Conservation (phyloP, 2,113 vertebrate species). For the Esox niger region DNA sequence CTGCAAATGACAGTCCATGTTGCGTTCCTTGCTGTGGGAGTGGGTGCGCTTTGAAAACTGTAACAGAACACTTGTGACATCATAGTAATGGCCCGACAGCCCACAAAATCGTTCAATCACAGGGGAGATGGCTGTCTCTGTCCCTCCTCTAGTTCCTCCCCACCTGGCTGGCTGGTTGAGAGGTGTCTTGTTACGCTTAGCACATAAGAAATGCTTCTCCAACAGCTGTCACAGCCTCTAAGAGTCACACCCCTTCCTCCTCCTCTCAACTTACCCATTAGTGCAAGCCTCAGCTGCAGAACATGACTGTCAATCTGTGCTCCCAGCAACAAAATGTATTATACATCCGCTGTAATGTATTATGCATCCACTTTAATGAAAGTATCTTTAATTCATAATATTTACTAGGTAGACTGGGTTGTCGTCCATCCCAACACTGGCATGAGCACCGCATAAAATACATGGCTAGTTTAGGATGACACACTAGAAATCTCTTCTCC, state of each 20-base stretch:
- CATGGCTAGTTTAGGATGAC: too few species aligned
- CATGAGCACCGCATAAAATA: too few species aligned
- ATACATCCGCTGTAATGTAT: conserved; percentile 52
- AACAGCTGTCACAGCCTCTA: conserved; percentile 55
- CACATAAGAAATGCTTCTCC: conserved; percentile 49
- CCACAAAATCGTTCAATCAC: too few species aligned
- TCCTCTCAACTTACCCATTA: conserved; percentile 21
- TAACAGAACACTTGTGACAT: conserved; percentile 23
- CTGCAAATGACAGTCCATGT: neutral
- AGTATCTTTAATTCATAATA: conserved; percentile 55
- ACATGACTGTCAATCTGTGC: conserved; percentile 25
- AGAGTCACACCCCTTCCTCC: conserved; percentile 26
- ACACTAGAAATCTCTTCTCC: too few species aligned
- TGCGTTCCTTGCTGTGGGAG: neutral
- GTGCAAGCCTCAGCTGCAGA: conserved; percentile 8
- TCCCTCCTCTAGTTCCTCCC: conserved; percentile 52
- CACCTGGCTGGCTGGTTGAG: conserved; percentile 44
- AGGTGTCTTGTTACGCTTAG: conserved; percentile 54
- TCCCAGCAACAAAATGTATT: conserved; percentile 38
- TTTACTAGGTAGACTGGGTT: conserved; percentile 40
- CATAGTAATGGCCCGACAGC: conserved; percentile 41
- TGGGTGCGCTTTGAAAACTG: conserved; percentile 8
- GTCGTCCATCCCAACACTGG: too few species aligned
- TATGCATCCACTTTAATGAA: conserved; percentile 54
- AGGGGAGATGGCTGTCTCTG: conserved; percentile 27